phyloP scores from a whole-genome alignment of 1,140 invertebrate genomes.

The Dryas iulia region DNA sequence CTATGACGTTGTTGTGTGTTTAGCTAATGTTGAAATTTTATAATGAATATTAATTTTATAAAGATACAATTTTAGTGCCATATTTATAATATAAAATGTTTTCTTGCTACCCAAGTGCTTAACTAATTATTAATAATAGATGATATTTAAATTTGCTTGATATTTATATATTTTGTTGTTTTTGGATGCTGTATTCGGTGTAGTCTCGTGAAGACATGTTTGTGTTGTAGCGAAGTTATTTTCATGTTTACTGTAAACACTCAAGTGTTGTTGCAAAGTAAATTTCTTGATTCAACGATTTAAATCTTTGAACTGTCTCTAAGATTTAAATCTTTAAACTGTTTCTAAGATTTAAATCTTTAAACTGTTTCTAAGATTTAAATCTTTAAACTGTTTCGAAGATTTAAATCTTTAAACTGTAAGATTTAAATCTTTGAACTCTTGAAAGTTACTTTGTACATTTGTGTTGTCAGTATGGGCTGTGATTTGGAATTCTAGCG shows the following conservation, averaged over 20 bases:
- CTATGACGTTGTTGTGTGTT: constrained; percentile 59
- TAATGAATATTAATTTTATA: constrained; percentile 6
- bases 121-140: constrained; percentile 54
- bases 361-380: no score
- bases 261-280: background rate
- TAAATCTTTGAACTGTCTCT: no score
- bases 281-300: background rate
- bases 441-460: background rate
- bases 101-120: constrained; percentile 73
- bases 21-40: constrained; percentile 48
- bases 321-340: no score
- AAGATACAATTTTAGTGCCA: constrained; percentile 55
- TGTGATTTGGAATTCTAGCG: constrained; percentile 11
- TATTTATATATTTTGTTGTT: constrained; percentile 49
- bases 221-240: constrained; percentile 30
- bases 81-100: constrained; percentile 47
- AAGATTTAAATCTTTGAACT: no score
- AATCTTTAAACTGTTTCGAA: no score
- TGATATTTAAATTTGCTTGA: constrained; percentile 79
- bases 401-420: no score
- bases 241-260: constrained; percentile 11
- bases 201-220: constrained; percentile 31
- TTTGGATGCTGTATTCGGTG: constrained; percentile 44
- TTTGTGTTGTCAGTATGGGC: constrained; percentile 8
- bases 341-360: no score